A percentile compares a stretch with the other conserved stretches of the same genome.
Conservation (phyloP, 53 echinoderm and acorn worm species). For the Henricia sp. region DNA sequence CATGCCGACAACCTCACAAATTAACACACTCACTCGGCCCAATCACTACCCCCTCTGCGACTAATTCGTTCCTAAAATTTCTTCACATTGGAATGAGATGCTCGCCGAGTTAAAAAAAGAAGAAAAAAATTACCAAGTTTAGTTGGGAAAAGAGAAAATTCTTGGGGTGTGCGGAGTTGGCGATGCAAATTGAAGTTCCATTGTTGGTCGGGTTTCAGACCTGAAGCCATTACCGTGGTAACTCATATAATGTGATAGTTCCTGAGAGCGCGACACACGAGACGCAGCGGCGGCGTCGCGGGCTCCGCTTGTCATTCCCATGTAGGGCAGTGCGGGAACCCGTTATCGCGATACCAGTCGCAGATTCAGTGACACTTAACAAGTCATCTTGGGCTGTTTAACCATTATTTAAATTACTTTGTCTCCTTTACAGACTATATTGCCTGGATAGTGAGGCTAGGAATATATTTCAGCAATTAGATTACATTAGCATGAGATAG, state of each 20-base stretch:
- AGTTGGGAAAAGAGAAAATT: background rate
- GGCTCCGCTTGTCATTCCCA: background rate
- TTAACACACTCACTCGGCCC: constrained; percentile 25
- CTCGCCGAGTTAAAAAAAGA: too few species aligned
- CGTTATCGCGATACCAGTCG: constrained; percentile 14
- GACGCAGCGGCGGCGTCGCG: background rate
- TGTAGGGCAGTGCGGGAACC: constrained; percentile 3
- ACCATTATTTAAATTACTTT: constrained; percentile 52
- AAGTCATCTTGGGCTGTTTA: constrained; percentile 39
- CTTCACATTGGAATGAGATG: background rate
- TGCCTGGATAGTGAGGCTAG: too few species aligned
- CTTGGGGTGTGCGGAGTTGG: background rate
- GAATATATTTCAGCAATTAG: too few species aligned
- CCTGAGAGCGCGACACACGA: constrained; percentile 6
- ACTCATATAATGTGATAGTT: constrained; percentile 34
- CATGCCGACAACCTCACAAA: constrained; percentile 24
- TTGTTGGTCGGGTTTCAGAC: constrained; percentile 44
- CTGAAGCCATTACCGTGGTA: constrained; percentile 9
- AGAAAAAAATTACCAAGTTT: constrained; percentile 27
- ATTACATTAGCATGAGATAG: too few species aligned
- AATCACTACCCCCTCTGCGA: background rate
- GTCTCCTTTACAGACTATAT: too few species aligned
- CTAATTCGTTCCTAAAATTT: background rate
- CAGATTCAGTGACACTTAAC: constrained; percentile 46
- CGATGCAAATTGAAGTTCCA: constrained; percentile 36